Evolutionary conservation across 2,888 invertebrate species (phyloP), one percentile per base, ranked within the genome.

Genomic region (Tromatobia lineatoria): DNA sequence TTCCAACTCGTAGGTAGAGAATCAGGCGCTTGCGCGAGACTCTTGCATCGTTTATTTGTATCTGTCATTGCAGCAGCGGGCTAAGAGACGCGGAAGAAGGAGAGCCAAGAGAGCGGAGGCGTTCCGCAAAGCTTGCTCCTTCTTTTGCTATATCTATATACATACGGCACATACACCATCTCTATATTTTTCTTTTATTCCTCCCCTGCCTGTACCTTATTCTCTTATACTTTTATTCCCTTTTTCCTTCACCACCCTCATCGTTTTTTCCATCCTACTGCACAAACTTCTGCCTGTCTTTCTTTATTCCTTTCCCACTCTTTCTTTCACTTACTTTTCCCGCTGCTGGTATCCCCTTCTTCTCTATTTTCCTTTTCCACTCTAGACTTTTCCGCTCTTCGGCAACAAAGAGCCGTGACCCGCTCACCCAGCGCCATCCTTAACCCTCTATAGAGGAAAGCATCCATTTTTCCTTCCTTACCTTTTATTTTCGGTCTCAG

Each of bases 41-140:
- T 88, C 88, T 87, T 80, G 89, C 90, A 91, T 93, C 93, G 91
- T 93, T 93, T 93, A 93, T 93, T 93, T 93, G 93, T 93, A 93
- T 93, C 93, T 93, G 93, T 93, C 93, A 93, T 93, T 93, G 93
- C 92, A 89, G 89, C 89, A 88, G 89, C 87, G 86, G 87, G 87
- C 84, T 83, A 87, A 88, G 88, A 87, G 87, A 87, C 87, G 83
- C 80, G 80, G 77, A 77, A 74, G 84, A 73, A 80, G 82, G 80
- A 59, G 61, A 80, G 73, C 74, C 64, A 45, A 59, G 79, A 76
- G 76, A 59, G 66, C 52, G 70, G 47, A 80, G 80, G 82, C 74
- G 86, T 54, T 87, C 74, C 86, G 82, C 87, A 18, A 79, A 66
- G n/a, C 47, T 74, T 29, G 20, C 73, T 81, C 74, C 38, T 59